Evolutionary conservation across 2,797 vertebrate genomes (phyloP), one percentile per base, ranked within the genome.

Genomic region (Cirrhinus molitorella): DNA sequence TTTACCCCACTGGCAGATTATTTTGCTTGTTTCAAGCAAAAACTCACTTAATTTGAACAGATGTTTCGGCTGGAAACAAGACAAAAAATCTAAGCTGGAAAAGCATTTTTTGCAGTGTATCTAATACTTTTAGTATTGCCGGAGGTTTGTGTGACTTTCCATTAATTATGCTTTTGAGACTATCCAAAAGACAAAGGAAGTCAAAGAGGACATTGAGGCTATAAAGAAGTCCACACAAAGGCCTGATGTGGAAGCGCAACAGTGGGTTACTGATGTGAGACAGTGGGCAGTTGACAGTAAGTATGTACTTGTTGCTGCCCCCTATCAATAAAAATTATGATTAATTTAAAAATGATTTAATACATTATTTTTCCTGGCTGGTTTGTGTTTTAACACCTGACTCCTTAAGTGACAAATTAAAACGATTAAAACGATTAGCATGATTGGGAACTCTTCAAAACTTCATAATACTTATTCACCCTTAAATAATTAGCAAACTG

Each of bases 231-330:
- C 10, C 45, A 51, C 28, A 0, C 34, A 43, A 79, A 79, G 45
- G 45, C 37, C 77, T 51, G 61, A 67, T 37, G 77, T 67, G 47
- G 79, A 55, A 45, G 51, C 57, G 23, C 65, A 71, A 43, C 34
- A 68, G 49, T 45, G 66, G 63, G 66, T 68, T 19, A 53, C 65
- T 51, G 79, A 80, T 70, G 63, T 68, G 43, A 80, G 19, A 70
- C 31, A 79, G 76, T 51, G 57, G 57, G 59, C 59, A 31, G 59
- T 47, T 79, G 57, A 79, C 23, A 79, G 77, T 79, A 47, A 53
- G 71, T 53, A 34, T 72, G 12, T 49, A 49, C 23, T 28, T 74
- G 47, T 74, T 74, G 71, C 28, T 34, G 47, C 19, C 71, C 53
- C 71, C 28, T 73, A 13, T 73, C 0, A 0, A 73, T 51, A 16